phyloP scores from a whole-genome alignment of 64 coral and sea anemone genomes.

The Orbicella faveolata region DNA sequence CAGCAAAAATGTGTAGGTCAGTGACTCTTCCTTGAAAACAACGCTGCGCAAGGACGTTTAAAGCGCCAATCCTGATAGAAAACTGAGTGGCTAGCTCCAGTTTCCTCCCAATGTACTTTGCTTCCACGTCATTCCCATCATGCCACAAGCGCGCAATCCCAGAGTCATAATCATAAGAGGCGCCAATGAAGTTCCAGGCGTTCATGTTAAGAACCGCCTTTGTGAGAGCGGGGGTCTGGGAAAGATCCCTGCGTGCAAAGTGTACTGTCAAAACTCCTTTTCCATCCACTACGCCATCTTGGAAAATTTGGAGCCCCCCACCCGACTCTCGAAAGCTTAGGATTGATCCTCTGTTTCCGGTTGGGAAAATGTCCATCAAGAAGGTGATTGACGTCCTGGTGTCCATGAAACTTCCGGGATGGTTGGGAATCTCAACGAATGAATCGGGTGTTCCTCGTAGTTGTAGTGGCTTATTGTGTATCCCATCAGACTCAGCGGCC shows the following conservation, averaged over 20 bases:
- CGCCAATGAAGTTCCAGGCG: slow-evolving; percentile 79
- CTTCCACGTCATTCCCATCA: slow-evolving; percentile 62
- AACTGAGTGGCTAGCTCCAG: slow-evolving; percentile 75
- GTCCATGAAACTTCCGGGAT: slow-evolving; percentile 33
- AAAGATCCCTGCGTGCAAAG: slow-evolving; percentile 45
- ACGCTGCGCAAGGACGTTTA: background rate
- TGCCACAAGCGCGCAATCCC: slow-evolving; percentile 73
- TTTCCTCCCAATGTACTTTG: slow-evolving; percentile 12
- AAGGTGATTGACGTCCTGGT: slow-evolving; percentile 63
- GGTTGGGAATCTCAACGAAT: slow-evolving; percentile 60
- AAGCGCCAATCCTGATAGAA: slow-evolving; percentile 58
- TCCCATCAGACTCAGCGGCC: slow-evolving; percentile 27
- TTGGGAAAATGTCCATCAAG: slow-evolving; percentile 56
- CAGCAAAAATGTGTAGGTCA: slow-evolving; percentile 39
- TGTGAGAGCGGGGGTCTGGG: background rate
- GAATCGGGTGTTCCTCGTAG: slow-evolving; percentile 40
- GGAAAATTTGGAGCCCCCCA: slow-evolving; percentile 68
- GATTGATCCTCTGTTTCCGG: slow-evolving; percentile 58
- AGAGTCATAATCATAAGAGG: slow-evolving; percentile 59
- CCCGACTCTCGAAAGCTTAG: slow-evolving; percentile 49
- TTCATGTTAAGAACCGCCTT: slow-evolving; percentile 52
- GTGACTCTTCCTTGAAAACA: slow-evolving; percentile 62
- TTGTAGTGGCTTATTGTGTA: slow-evolving; percentile 6
- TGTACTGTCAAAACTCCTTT: slow-evolving; percentile 47
- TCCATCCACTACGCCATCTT: slow-evolving; percentile 36